Evolutionary conservation across 2,113 vertebrate species (phyloP), one percentile per base, ranked within the genome.

Genomic region (Phoenicopterus ruber): DNA sequence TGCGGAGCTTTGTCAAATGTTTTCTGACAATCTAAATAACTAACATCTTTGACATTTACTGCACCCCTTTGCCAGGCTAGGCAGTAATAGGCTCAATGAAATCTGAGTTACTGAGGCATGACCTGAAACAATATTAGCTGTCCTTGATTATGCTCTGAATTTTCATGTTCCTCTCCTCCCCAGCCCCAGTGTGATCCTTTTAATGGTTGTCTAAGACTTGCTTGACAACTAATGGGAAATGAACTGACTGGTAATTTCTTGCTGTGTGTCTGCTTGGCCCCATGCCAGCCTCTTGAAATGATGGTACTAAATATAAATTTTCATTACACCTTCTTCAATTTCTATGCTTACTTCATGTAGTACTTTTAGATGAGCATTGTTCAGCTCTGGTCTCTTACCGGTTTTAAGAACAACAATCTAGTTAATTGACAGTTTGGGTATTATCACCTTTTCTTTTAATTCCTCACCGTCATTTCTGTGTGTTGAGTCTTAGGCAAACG

Each of bases 211-310:
- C 91, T 90, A 86, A 90, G 93, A 81, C 87, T 95, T 93, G 84
- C 96, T 97, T 13, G 25, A 96, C 94, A 97, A 52, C 95, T 97
- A 97, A 96, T 97, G 96, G 96, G 90, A 97, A 95, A 96, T 82
- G 88, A 95, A 97, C 88, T 90, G 92, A 93, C 92, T 93, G 62
- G 71, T 95, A 94, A 96, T 96, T 96, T 96, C 58, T 84, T 94
- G 83, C 95, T 79, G 82, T 81, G 81, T 73, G 65, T 72, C 95
- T 96, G 90, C 66, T 72, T 94, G 88, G 87, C 72, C 78, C 90
- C 94, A 79, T 55, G 93, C 97, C 93, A 93, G 93, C 49, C 58
- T 93, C 71, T 80, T 95, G 92, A 96, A 96, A 63, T 74, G 92
- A 78, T 65, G 81, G 87, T 94, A 80, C 92, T 73, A 97, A 97